Evolutionary conservation across 2,113 vertebrate species (phyloP), one percentile per base, ranked within the genome.

Genomic region (Monopterus albus): DNA sequence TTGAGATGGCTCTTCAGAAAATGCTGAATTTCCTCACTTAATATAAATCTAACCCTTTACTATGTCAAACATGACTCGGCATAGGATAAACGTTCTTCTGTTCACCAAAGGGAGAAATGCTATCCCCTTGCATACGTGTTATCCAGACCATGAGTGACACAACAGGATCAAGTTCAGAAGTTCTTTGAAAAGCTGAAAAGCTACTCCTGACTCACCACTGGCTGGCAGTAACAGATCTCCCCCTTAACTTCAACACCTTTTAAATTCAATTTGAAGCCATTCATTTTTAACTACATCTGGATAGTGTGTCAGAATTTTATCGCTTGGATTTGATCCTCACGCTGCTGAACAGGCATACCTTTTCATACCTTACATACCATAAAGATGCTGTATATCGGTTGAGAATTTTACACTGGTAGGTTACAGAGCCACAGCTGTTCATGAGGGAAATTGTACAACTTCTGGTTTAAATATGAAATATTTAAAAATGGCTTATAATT

Each of bases 281-380:
- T 74, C 25, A 87, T 84, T 84, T 90, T 88, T 88, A 87, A 90
- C 78, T 63, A 58, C 66, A 62, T 75, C 40, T 52, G 67, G 81
- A 76, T 87, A 71, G 72, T 49, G 65, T 88, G 80, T 85, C 86
- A 69, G 75, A 66, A 63, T 58, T 69, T 80, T 53, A 76, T 66
- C 9, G 0, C 60, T 2, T 2, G 35, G 62, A 25, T 87, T 83
- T 83, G 51, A 82, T 65, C 52, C 66, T 46, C 47, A 12, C 33
- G 20, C 53, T 21, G 13, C 65, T 49, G 49, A 72, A 61, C 23
- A 25, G 13, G 42, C 57, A 7, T n/a, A n/a, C n/a, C n/a, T n/a
- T n/a, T n/a, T 58, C 51, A 50, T 82, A 61, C 58, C 61, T 79
- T 57, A 55, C 55, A 26, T 14, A 69, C 65, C 18, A 55, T 76